Conservation (phyloP, 2,113 vertebrate species). For the Sylvicapra grimmia region DNA sequence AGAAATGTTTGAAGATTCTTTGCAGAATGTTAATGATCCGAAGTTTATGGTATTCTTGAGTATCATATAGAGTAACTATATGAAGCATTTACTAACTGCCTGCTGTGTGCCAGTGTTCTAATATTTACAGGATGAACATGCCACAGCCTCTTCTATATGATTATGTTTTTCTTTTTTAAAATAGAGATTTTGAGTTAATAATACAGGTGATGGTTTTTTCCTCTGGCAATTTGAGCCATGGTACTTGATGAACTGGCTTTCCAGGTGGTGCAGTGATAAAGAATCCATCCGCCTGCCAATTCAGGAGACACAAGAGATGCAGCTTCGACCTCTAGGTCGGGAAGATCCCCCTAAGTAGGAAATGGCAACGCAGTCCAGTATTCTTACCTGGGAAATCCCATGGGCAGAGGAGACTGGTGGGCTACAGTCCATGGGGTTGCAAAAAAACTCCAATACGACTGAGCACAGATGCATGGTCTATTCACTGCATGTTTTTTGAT, state of each 20-base stretch:
- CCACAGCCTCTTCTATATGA: neutral
- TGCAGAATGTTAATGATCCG: conserved; percentile 21
- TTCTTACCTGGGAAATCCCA: neutral
- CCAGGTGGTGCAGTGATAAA: neutral
- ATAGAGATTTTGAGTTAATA: conserved; percentile 14
- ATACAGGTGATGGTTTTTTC: neutral
- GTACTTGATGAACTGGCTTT: neutral
- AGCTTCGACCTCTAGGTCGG: neutral
- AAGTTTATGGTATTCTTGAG: neutral
- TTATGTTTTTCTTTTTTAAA: neutral
- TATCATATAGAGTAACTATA: neutral
- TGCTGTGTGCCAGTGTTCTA: neutral
- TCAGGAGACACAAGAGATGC: neutral
- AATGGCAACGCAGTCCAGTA: neutral
- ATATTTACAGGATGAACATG: neutral
- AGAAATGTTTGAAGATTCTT: neutral
- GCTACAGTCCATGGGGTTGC: neutral
- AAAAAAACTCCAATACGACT: neutral
- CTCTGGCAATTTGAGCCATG: neutral
- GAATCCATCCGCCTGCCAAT: neutral
- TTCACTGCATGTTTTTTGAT: neutral
- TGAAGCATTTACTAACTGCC: neutral
- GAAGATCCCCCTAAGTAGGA: neutral
- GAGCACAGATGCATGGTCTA: neutral
- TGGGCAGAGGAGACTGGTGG: neutral